Base-by-base conservation (phyloP, 2,113 vertebrate genomes). In the Pseudois nayaur region DNA sequence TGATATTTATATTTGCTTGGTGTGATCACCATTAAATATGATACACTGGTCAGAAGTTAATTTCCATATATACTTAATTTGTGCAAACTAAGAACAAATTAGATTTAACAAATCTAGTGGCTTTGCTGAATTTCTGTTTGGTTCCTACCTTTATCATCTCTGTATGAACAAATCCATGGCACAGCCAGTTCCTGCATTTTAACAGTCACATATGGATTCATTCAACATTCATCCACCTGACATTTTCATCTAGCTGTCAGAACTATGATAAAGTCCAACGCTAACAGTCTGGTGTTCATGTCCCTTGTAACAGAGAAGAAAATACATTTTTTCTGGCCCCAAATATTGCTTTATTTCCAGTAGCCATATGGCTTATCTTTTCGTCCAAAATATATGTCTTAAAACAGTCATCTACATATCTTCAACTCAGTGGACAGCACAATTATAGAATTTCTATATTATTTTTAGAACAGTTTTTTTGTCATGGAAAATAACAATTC, bases 281-380 rank as follows among this genome's bases (percentile, higher is more conserved):
- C 78, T 97, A 96, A 93, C 83, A 97, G 83, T 95, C 96, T 96
- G 78, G 57, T 93, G 74, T 92, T 95, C 89, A 45, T 97, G 89
- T 97, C 94, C 82, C 93, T 79, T 98, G 67, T 87, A 97, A 81
- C 21, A 94, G 86, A 95, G 45, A 95, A 97, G 62, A 97, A 97
- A 97, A 95, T 93, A 89, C n/a, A 85, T 86, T 93, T 97, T 92
- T 96, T 84, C 92, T 98, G 94, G 96, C 79, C 96, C 60, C 93
- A 97, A 94, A 97, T 98, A 97, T 98, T 96, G 94, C 85, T 98
- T 97, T 97, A 95, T 97, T 95, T 97, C 57, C 94, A 96, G 90
- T 92, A 96, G 94, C 97, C 97, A 97, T 97, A 97, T 97, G 98
- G 94, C 76, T 96, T 97, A 94, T 94, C 87, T 97, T 95, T 97